These are phyloP conservation scores for Dryobates pubescens DNA, from an alignment of 2,797 vertebrate genomes.

Conservation along the genomic window DNA sequence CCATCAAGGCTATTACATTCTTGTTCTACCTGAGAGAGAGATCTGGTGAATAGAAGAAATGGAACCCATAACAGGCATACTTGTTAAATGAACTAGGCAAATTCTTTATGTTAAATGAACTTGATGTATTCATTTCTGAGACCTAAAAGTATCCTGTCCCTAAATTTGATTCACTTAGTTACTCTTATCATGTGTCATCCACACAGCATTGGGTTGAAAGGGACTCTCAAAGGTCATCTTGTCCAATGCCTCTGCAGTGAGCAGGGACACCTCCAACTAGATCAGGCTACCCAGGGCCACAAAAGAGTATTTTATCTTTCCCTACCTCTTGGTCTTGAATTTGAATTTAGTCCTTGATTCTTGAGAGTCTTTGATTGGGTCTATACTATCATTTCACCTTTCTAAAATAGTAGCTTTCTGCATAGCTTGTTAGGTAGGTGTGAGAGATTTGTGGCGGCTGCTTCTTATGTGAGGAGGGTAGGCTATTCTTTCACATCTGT, in stretches of 20 bases:
- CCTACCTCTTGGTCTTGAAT: not conserved
- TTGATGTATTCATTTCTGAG: not conserved
- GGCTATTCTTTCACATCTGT: not conserved
- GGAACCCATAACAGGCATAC: not conserved
- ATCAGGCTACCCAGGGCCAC: too few species aligned
- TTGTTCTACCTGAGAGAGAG: not conserved
- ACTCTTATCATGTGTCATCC: not conserved
- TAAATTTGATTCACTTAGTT: not conserved
- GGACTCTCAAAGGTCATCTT: too few species aligned
- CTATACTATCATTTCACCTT: not conserved
- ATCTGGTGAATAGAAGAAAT: not conserved
- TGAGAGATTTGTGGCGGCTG: not conserved
- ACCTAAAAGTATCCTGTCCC: not conserved
- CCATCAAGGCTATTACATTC: not conserved
- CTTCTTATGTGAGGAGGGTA: not conserved
- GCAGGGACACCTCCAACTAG: too few species aligned
- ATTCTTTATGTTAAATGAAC: not conserved
- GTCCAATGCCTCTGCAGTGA: too few species aligned
- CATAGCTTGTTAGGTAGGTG: not conserved
- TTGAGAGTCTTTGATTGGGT: not conserved
- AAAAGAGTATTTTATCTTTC: not conserved
- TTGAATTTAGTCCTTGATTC: not conserved
- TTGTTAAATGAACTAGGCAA: not conserved
- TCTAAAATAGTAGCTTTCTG: not conserved
- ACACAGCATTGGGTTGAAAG: too few species aligned